Percentiles rank a stretch among this genome's conserved stretches.
These are phyloP conservation scores for Bos taurus DNA, from an alignment of 2,113 vertebrate genomes.

Conservation along the genomic window DNA sequence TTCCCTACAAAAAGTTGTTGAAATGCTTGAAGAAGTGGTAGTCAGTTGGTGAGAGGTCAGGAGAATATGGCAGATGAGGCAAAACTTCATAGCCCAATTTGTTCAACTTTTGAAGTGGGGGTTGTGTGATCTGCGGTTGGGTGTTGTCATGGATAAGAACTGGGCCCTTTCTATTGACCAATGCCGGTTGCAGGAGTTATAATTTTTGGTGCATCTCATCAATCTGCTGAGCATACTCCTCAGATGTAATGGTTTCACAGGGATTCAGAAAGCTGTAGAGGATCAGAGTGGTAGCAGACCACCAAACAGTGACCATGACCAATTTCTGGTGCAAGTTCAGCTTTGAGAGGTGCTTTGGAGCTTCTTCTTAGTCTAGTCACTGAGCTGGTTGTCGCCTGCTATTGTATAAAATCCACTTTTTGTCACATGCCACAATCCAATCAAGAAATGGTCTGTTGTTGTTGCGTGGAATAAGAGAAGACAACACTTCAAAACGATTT, in stretches of 20 bases:
- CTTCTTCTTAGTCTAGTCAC: background rate
- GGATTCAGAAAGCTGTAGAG: background rate
- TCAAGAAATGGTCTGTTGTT: background rate
- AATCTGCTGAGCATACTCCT: background rate
- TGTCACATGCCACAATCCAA: background rate
- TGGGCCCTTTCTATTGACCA: background rate
- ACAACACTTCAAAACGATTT: background rate
- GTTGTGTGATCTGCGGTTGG: background rate
- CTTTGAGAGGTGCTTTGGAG: background rate
- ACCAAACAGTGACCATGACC: background rate
- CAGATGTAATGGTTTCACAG: background rate
- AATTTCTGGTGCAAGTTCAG: background rate
- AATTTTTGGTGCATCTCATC: background rate
- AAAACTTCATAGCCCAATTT: background rate
- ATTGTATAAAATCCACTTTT: background rate
- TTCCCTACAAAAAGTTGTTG: background rate
- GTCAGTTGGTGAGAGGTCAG: background rate
- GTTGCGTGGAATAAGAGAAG: background rate
- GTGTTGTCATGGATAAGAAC: background rate
- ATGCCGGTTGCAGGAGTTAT: background rate
- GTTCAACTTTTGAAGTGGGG: background rate
- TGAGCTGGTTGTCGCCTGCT: background rate
- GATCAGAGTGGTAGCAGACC: background rate
- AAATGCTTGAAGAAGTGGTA: background rate
- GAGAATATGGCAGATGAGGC: background rate